Base-by-base conservation (phyloP, 2,113 vertebrate species). In the Phycodurus eques region DNA sequence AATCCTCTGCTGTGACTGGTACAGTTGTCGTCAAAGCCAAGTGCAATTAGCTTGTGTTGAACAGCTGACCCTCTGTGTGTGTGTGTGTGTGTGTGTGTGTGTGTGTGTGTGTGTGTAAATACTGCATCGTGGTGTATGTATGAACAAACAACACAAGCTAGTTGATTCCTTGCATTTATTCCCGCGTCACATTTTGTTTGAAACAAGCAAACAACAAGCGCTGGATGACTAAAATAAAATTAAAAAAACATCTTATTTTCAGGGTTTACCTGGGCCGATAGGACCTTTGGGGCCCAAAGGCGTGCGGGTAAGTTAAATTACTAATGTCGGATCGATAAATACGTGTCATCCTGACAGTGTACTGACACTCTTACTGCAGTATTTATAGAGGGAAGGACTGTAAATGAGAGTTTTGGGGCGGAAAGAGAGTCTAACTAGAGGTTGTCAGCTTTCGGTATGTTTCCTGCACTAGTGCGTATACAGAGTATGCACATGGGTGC, bases 261-360 rank as follows among this genome's bases (percentile, higher is more conserved):
- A 99, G 98, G 98, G 98, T 73, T 94, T 99, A 90, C 98, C 97
- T 79, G 98, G 98, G 82, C 96, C 96, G 15, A 81, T 98, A 95
- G 98, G 98, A 87, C 94, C 94, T 64, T 51, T 91, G 75, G 98
- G 98, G 86, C 95, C 95, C 62, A 99, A 99, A 95, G 97, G 98
- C 81, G 89, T 89, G 87, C 93, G 95, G 95, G 98, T 99, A 94
- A 96, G 96, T 92, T 39, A n/a, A 77, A 73, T 42, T 20, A 65
- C 63, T 62, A 43, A 74, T 39, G 33, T 20, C 73, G 71, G 71
- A 75, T 31, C 39, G 15, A 33, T 53, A 33, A 67, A 46, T 43
- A 19, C 54, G 17, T 53, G 27, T 64, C 62, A 33, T 43, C 35
- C 64, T 54, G 33, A 61, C 65, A 39, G 46, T 68, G 59, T 57